Base-by-base conservation (phyloP, 2,797 vertebrate genomes). In the Lophotriccus pileatus region DNA sequence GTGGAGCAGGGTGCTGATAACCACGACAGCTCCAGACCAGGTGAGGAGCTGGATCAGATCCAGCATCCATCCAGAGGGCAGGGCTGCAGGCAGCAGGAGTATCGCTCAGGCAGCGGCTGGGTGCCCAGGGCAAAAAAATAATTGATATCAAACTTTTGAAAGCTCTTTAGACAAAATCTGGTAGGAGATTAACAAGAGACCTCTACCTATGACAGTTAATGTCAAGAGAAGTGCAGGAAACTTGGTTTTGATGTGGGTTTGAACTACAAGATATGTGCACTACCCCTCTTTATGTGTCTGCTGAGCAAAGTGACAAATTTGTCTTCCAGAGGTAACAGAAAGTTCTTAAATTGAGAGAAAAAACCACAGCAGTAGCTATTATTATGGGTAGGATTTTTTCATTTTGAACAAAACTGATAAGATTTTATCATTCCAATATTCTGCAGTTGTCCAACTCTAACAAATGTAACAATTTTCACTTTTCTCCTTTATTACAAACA, bases 1-100 rank as follows among this genome's bases (percentile, higher is more conserved):
- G 44, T 58, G 44, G 55, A 60, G 49, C 52, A 67, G 52, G 22
- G 32, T 20, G 14, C 39, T 43, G 37, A 9, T 24, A 34, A 63
- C 13, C 25, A 30, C 46, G 34, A 6, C 12, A 69, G 47, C 46
- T 21, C 67, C 47, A 60, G 50, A 17, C 5, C 8, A 11, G 18
- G 5, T 0, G 1, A 44, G 43, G 15, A 9, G 1, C 0, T 53
- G 32, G 43, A 30, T 78, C 30, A 12, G 27, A 37, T 14, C 34
- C 39, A n/a, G 28, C 14, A 14, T 36, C 43, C 39, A 0, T 14
- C 20, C 3, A 5, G 41, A 14, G 49, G 43, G 30, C 60, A 62
- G 13, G 50, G n/a, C 46, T 77, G 46, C 30, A 43, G 66, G 34
- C n/a, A 49, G 24, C 41, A 58, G 44, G 4, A 68, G 15, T 32